These are phyloP conservation scores for Drosophila subsilvestris DNA, from an alignment of 2,888 invertebrate species.

Conservation along the genomic window DNA sequence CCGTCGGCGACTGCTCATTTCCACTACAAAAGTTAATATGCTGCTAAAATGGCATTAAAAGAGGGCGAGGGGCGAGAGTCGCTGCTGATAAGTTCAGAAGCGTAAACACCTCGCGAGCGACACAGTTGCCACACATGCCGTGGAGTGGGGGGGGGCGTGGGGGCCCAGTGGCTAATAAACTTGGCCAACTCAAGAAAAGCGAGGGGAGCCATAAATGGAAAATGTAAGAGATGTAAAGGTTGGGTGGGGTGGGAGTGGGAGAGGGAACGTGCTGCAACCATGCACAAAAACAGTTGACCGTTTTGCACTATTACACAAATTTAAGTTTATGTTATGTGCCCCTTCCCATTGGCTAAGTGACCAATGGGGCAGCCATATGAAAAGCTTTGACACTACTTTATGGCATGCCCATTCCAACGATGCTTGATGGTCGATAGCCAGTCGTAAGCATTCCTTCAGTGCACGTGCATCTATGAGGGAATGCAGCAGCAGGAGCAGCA, in stretches of 20 bases:
- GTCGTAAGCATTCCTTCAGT: too few species aligned
- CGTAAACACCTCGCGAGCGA: conserved; percentile 74
- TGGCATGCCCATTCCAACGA: not conserved
- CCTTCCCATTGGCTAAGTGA: conserved; percentile 9
- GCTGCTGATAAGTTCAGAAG: conserved; percentile 67
- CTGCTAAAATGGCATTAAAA: conserved; percentile 78
- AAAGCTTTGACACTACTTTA: conserved; percentile 21
- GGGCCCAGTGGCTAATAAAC: conserved; percentile 61
- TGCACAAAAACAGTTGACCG: conserved; percentile 21
- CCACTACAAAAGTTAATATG: conserved; percentile 77
- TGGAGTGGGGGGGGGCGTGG: not conserved
- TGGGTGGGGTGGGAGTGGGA: too few species aligned
- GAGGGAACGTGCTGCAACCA: not conserved
- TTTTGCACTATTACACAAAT: conserved; percentile 61
- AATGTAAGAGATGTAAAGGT: conserved; percentile 8
- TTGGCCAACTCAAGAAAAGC: conserved; percentile 51
- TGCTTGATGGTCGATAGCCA: not conserved
- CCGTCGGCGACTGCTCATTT: conserved; percentile 67
- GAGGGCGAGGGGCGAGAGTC: conserved; percentile 37
- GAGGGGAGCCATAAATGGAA: conserved; percentile 48
- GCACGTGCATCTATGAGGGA: too few species aligned
- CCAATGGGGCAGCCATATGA: conserved; percentile 21
- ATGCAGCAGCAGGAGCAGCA: too few species aligned
- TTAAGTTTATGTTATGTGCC: conserved; percentile 61
- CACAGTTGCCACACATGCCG: conserved; percentile 63